phyloP scores from a whole-genome alignment of 2,113 vertebrate genomes.

The Etheostoma spectabile region DNA sequence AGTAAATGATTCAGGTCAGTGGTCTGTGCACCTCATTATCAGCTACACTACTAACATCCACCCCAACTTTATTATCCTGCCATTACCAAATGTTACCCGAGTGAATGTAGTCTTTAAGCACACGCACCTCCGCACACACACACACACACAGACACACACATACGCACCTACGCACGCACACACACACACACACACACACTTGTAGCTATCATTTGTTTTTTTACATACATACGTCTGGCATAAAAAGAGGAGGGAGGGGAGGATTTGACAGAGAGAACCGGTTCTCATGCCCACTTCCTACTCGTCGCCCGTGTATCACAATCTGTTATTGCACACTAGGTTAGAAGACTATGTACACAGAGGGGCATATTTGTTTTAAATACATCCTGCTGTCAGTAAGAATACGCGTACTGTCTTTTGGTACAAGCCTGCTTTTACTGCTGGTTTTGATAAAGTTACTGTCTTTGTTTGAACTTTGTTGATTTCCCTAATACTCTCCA shows the following conservation, averaged over 20 bases:
- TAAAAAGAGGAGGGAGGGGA: not conserved
- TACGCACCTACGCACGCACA: not conserved
- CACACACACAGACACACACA: slow-evolving; percentile 10
- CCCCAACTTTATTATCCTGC: slow-evolving; percentile 9
- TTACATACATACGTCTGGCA: not conserved
- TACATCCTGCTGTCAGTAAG: slow-evolving; percentile 45
- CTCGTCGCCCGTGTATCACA: slow-evolving; percentile 1
- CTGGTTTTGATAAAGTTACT: slow-evolving; percentile 44
- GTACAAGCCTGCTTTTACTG: slow-evolving; percentile 20
- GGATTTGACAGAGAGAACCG: slow-evolving; percentile 56
- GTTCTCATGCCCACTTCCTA: slow-evolving; percentile 47
- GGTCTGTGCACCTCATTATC: slow-evolving; percentile 22
- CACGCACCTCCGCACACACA: not conserved
- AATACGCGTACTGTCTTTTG: slow-evolving; percentile 48
- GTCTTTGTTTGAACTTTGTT: slow-evolving; percentile 31
- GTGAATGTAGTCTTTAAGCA: not conserved
- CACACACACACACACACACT: slow-evolving; percentile 21
- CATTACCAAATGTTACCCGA: slow-evolving; percentile 29
- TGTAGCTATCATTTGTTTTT: slow-evolving; percentile 1
- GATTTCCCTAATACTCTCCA: slow-evolving; percentile 12
- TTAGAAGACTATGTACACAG: slow-evolving; percentile 38
- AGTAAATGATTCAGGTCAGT: slow-evolving; percentile 15
- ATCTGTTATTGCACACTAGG: slow-evolving; percentile 44
- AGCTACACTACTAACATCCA: slow-evolving; percentile 19
- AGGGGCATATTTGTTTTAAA: slow-evolving; percentile 57